Conservation (phyloP, 2,888 invertebrate species). For the Campoplex nolae region DNA sequence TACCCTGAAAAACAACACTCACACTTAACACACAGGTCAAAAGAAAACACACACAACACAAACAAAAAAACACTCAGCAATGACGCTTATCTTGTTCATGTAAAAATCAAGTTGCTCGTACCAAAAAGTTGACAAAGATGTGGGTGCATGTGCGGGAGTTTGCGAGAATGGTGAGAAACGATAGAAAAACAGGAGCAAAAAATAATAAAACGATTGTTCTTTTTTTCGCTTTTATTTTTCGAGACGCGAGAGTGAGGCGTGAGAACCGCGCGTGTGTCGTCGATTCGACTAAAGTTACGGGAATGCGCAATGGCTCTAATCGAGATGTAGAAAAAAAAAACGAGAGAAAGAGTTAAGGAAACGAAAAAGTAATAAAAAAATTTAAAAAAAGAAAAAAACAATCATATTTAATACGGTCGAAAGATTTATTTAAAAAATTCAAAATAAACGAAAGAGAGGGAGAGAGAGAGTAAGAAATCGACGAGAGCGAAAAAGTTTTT, state of each 20-base stretch:
- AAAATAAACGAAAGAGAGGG: constrained; percentile 8
- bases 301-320: constrained; percentile 78
- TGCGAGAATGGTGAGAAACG: constrained; percentile 66
- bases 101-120: constrained; percentile 85
- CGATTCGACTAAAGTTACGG: constrained; percentile 72
- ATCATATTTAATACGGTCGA: constrained; percentile 28
- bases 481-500: constrained; percentile 66
- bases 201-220: constrained; percentile 11
- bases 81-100: constrained; percentile 84
- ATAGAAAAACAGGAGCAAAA: constrained; percentile 55
- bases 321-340: constrained; percentile 63
- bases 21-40: constrained; percentile 38
- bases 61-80: constrained; percentile 76
- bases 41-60: constrained; percentile 50
- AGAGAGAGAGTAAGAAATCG: constrained; percentile 35
- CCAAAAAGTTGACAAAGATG: constrained; percentile 81
- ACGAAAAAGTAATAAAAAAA: constrained; percentile 43
- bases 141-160: constrained; percentile 70
- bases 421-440: constrained; percentile 52
- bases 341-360: neutral
- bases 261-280: constrained; percentile 66
- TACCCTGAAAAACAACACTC: constrained; percentile 51
- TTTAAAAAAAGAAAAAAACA: neutral
- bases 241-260: constrained; percentile 67
- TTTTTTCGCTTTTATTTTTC: constrained; percentile 27